Conservation (phyloP, 2,113 vertebrate species). For the Isichthys henryi region DNA sequence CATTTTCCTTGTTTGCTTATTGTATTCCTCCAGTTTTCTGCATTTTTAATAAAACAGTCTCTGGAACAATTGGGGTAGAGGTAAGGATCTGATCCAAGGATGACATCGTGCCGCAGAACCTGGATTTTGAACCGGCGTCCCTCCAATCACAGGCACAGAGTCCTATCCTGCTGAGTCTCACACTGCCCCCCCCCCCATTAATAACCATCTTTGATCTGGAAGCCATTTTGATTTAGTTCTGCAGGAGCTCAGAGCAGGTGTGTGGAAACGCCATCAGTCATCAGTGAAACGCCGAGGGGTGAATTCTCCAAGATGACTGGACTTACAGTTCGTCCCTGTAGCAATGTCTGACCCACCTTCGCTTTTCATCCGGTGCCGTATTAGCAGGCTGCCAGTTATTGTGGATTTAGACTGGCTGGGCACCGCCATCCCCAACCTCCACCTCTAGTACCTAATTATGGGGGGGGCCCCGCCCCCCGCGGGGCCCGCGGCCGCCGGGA, state of each 20-base stretch:
- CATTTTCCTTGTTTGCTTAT: neutral
- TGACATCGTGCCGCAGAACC: neutral
- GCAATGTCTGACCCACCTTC: neutral
- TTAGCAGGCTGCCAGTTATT: neutral
- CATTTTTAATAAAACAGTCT: neutral
- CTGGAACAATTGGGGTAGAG: neutral
- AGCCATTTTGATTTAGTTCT: neutral
- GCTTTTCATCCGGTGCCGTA: neutral
- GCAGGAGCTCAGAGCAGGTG: neutral
- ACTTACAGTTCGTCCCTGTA: neutral
- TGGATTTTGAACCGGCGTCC: neutral
- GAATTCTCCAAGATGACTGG: neutral
- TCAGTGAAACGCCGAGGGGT: too few species aligned
- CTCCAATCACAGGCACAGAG: neutral
- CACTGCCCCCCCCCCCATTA: neutral
- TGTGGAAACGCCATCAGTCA: neutral
- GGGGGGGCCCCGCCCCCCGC: too few species aligned
- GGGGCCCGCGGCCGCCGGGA: too few species aligned
- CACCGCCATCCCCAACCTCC: neutral
- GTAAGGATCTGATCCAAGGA: neutral
- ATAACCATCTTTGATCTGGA: neutral
- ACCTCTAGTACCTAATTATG: neutral
- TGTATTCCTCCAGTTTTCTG: neutral
- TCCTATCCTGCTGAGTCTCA: neutral
- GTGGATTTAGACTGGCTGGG: neutral